phyloP scores from a whole-genome alignment of 1,140 invertebrate species.

The Drosophila sp. region DNA sequence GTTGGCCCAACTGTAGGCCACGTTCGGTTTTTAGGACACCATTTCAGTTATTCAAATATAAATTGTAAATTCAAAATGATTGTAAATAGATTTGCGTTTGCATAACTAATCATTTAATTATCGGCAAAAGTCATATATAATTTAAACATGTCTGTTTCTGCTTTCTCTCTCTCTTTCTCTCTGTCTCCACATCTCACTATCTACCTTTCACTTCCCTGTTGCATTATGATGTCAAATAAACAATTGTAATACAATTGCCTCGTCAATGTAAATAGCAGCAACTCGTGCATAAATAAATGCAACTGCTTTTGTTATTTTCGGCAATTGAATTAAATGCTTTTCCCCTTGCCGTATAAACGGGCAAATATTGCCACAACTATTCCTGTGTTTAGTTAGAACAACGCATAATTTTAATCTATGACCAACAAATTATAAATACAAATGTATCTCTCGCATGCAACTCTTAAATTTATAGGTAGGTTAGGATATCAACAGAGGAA shows the following conservation, averaged over 20 bases:
- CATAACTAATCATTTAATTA: conserved; percentile 71
- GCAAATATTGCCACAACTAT: conserved; percentile 12
- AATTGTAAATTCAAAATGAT: conserved; percentile 26
- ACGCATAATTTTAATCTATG: conserved; percentile 28
- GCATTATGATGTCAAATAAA: conserved; percentile 48
- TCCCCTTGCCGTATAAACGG: neutral
- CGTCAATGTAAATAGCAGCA: conserved; percentile 56
- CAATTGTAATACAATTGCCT: conserved; percentile 66
- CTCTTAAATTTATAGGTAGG: too few relatives aligned
- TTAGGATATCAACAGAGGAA: too few relatives aligned
- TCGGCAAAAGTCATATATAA: conserved; percentile 69
- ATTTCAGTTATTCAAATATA: conserved; percentile 4
- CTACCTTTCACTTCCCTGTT: neutral
- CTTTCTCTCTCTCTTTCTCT: neutral
- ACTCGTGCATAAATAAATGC: conserved; percentile 51
- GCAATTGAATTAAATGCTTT: conserved; percentile 37
- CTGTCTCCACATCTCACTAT: too few relatives aligned
- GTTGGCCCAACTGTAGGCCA: neutral
- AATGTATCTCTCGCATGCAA: too few relatives aligned
- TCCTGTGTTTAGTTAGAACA: conserved; percentile 16
- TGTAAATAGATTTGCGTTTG: conserved; percentile 65
- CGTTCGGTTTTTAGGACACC: neutral
- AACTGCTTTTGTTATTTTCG: conserved; percentile 50
- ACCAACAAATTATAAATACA: too few relatives aligned
- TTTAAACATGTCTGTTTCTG: conserved; percentile 54